Evolutionary conservation across 2,797 vertebrate genomes (phyloP).

Genomic region (Micromesistius poutassou): DNA sequence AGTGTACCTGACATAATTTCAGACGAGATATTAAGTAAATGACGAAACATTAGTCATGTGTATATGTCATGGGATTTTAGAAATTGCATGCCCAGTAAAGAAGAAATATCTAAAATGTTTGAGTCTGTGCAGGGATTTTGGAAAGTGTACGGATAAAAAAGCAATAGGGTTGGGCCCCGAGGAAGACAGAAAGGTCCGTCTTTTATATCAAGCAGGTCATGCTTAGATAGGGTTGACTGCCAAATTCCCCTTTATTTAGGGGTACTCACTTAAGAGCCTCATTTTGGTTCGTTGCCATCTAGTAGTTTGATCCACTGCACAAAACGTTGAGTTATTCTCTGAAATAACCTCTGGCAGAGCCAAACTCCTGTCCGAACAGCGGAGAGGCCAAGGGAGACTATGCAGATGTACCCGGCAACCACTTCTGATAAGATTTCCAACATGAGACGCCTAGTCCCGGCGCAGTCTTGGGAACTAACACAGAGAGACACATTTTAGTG

Average conservation of each 20-base stretch:
- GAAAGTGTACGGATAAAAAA: background rate
- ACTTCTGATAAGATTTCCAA: slow-evolving; percentile 50
- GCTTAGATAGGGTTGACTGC: slow-evolving; percentile 2
- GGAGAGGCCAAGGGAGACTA: slow-evolving; percentile 34
- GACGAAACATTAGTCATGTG: background rate
- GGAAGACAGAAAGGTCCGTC: background rate
- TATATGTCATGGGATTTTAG: background rate
- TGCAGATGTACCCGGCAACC: slow-evolving; percentile 47
- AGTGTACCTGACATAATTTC: background rate
- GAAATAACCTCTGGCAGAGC: slow-evolving; percentile 25
- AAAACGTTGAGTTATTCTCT: slow-evolving; percentile 35
- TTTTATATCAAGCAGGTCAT: slow-evolving; percentile 2
- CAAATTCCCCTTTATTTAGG: slow-evolving; percentile 12
- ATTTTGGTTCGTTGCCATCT: slow-evolving; percentile 9
- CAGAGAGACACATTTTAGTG: slow-evolving; percentile 35
- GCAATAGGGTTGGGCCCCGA: background rate
- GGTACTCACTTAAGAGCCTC: background rate
- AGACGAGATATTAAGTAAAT: background rate
- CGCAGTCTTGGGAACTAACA: slow-evolving; percentile 47
- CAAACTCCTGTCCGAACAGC: slow-evolving; percentile 40
- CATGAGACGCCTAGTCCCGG: slow-evolving; percentile 21
- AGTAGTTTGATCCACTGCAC: slow-evolving; percentile 18
- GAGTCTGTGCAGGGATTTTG: background rate
- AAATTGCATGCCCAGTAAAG: background rate
- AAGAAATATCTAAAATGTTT: background rate